Conservation (phyloP, 2,797 vertebrate species). For the Manis pentadactyla region DNA sequence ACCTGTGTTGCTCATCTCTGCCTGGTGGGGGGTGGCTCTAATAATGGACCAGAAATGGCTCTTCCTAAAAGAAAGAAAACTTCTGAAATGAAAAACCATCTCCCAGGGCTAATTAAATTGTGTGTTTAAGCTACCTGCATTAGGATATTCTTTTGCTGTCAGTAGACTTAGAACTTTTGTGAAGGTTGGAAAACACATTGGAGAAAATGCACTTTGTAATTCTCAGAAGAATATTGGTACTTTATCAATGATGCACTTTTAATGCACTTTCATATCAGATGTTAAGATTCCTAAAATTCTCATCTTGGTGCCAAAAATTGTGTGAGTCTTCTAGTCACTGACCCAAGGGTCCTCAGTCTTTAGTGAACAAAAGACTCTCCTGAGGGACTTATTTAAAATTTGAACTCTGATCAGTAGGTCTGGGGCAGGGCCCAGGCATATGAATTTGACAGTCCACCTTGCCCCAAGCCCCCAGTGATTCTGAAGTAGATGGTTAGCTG, state of each 20-base stretch:
- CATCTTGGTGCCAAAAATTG: neutral
- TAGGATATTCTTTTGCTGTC: conserved; percentile 74
- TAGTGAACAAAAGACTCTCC: neutral
- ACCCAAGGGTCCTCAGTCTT: neutral
- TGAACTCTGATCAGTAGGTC: neutral
- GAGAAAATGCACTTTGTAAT: conserved; percentile 67
- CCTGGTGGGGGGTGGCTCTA: neutral
- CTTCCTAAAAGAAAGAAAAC: conserved; percentile 60
- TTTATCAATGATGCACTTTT: conserved; percentile 45
- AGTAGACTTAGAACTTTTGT: conserved; percentile 84
- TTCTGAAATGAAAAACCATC: conserved; percentile 69
- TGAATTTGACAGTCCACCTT: neutral
- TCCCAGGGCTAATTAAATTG: conserved; percentile 64
- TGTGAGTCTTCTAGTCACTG: neutral
- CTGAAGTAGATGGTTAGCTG: neutral
- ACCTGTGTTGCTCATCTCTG: neutral
- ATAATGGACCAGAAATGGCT: conserved; percentile 10
- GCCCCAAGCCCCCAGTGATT: neutral
- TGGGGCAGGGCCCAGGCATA: neutral
- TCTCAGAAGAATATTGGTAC: conserved; percentile 47
- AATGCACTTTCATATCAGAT: neutral
- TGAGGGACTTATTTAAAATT: neutral
- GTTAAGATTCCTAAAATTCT: conserved; percentile 56
- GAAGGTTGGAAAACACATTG: conserved; percentile 79
- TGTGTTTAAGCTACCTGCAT: conserved; percentile 84